These are phyloP conservation scores for Sarcophaga bullata DNA, from an alignment of 1,140 invertebrate species.

Conservation along the genomic window DNA sequence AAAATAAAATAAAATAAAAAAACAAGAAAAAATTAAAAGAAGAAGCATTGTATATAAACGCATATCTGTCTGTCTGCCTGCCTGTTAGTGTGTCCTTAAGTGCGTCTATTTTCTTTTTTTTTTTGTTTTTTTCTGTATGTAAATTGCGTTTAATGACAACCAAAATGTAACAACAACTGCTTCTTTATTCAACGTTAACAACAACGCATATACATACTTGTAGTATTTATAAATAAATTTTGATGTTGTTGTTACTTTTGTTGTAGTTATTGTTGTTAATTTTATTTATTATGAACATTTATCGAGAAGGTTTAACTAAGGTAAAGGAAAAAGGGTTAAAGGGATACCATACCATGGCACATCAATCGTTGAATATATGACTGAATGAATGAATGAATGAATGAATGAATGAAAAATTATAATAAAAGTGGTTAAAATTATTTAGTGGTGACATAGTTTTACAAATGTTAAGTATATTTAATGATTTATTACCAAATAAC, in stretches of 20 bases:
- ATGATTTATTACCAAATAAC: constrained; percentile 33
- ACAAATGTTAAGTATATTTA: constrained; percentile 29
- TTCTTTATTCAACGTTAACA: constrained; percentile 8
- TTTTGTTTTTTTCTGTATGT: not conserved
- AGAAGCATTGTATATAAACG: constrained; percentile 8
- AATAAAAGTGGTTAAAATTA: constrained; percentile 17
- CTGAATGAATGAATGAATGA: not conserved
- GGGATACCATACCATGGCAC: too few species aligned
- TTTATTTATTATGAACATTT: not conserved
- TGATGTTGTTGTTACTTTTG: not conserved
- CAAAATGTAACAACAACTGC: not conserved
- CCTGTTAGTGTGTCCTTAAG: not conserved
- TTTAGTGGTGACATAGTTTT: constrained; percentile 33
- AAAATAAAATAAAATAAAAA: not conserved
- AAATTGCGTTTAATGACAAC: constrained; percentile 37
- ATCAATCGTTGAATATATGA: too few species aligned
- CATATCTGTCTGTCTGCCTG: not conserved
- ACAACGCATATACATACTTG: not conserved
- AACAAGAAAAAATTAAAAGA: constrained; percentile 28
- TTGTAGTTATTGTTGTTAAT: too few species aligned
- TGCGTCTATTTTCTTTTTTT: too few species aligned
- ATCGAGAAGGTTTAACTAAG: not conserved
- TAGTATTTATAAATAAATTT: not conserved
- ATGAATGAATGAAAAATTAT: not conserved
- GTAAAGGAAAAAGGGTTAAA: too few species aligned